Evolutionary conservation across 1,140 invertebrate species (phyloP).

Genomic region (Hyphantria cunea): DNA sequence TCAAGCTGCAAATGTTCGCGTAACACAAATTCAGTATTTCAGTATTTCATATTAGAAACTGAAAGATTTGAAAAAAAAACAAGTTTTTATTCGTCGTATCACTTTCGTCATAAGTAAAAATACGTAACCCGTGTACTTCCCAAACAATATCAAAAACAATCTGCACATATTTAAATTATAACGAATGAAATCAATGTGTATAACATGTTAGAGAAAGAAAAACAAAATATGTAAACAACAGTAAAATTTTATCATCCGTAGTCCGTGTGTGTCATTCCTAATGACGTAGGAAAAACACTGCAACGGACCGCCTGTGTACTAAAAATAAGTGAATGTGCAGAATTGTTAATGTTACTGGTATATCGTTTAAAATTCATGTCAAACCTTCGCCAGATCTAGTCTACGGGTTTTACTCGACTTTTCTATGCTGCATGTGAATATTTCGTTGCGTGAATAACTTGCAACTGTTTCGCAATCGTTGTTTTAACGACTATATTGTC

Average conservation of each 20-base stretch:
- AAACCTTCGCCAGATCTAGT: constrained; percentile 47
- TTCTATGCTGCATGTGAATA: not conserved
- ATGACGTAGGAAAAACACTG: constrained; percentile 36
- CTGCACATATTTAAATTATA: not conserved
- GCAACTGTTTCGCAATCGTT: too few species aligned
- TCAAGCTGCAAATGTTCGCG: too few species aligned
- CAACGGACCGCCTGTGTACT: constrained; percentile 30
- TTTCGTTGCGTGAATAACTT: not conserved
- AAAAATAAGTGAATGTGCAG: constrained; percentile 54
- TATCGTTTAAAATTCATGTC: constrained; percentile 49
- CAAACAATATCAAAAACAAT: not conserved
- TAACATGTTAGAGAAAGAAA: not conserved
- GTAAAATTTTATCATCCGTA: constrained; percentile 23
- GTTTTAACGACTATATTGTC: too few species aligned
- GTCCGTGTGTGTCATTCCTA: constrained; percentile 29
- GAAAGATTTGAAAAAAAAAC: too few species aligned
- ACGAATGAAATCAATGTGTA: too few species aligned
- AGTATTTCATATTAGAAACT: too few species aligned
- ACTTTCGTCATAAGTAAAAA: not conserved
- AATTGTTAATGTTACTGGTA: constrained; percentile 44
- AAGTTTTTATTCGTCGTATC: too few species aligned
- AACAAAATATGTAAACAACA: constrained; percentile 13
- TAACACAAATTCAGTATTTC: too few species aligned
- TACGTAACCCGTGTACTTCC: not conserved
- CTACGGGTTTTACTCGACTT: constrained; percentile 23